Conservation (phyloP, 2,113 vertebrate genomes). For the Carettochelys insculpta region DNA sequence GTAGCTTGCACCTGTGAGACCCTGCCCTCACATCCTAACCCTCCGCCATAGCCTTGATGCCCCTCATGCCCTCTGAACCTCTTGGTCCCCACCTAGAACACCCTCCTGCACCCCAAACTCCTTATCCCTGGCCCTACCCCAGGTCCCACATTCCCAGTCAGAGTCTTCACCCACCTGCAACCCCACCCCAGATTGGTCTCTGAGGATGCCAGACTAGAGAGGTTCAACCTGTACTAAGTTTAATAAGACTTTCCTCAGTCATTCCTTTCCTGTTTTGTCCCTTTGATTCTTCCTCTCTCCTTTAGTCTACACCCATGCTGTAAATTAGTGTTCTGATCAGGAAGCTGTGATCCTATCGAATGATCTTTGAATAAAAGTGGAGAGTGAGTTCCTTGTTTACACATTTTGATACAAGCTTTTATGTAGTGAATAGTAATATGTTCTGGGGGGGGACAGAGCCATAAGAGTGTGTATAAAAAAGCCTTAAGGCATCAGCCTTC, state of each 20-base stretch:
- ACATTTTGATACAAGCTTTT: background rate
- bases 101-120: too few relatives aligned
- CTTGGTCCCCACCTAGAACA: too few relatives aligned
- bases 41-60: too few relatives aligned
- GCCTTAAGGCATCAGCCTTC: background rate
- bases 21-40: too few relatives aligned
- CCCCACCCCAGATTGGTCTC: too few relatives aligned
- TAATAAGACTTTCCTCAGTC: background rate
- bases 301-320: background rate
- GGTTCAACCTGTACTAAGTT: too few relatives aligned
- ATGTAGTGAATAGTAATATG: background rate
- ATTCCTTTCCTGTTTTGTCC: background rate
- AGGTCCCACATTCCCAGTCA: too few relatives aligned
- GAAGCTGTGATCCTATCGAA: background rate
- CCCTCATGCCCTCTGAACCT: too few relatives aligned
- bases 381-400: background rate
- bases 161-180: too few relatives aligned
- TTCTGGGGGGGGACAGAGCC: background rate
- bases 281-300: background rate
- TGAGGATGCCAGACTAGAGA: too few relatives aligned
- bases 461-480: background rate
- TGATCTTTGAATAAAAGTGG: background rate
- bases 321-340: background rate
- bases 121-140: too few relatives aligned
- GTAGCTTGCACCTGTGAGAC: too few relatives aligned